Conservation (phyloP, 1,140 invertebrate genomes). For the Caenorhabditis briggsae region DNA sequence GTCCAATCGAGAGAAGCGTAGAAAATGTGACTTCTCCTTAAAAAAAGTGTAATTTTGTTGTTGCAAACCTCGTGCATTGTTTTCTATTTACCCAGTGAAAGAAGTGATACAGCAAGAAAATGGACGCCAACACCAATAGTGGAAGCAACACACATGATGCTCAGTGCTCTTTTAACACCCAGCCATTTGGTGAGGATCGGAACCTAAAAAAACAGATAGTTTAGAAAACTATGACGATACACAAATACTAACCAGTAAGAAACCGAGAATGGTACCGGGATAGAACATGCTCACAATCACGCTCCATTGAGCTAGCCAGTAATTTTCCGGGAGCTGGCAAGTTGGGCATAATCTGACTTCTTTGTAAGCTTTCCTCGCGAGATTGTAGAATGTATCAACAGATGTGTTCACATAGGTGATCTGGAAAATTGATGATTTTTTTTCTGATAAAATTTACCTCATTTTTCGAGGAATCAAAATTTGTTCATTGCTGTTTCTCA, state of each 20-base stretch:
- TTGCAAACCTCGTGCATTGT: background rate
- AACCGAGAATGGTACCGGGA: constrained; percentile 66
- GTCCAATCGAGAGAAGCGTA: constrained; percentile 59
- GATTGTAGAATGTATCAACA: constrained; percentile 59
- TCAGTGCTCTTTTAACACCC: constrained; percentile 62
- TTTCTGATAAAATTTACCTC: background rate
- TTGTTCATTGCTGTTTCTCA: background rate
- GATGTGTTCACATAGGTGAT: constrained; percentile 70
- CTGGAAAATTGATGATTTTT: constrained; percentile 41
- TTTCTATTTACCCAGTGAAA: constrained; percentile 46
- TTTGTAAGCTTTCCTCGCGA: constrained; percentile 44
- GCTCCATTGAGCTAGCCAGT: constrained; percentile 64
- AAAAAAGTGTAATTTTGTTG: background rate
- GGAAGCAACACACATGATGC: constrained; percentile 60
- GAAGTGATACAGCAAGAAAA: constrained; percentile 60
- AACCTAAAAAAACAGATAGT: constrained; percentile 40
- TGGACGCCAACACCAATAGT: constrained; percentile 67
- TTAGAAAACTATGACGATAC: background rate
- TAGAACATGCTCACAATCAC: constrained; percentile 66
- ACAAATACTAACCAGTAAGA: constrained; percentile 55
- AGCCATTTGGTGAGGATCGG: constrained; percentile 56
- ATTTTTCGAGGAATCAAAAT: background rate
- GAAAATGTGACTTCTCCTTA: constrained; percentile 64
- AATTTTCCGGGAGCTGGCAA: constrained; percentile 53
- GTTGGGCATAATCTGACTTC: background rate